Percentiles rank a stretch among this genome's conserved stretches.
phyloP scores from a whole-genome alignment of 2,888 invertebrate species.

The Callyntrura guangdongensis region DNA sequence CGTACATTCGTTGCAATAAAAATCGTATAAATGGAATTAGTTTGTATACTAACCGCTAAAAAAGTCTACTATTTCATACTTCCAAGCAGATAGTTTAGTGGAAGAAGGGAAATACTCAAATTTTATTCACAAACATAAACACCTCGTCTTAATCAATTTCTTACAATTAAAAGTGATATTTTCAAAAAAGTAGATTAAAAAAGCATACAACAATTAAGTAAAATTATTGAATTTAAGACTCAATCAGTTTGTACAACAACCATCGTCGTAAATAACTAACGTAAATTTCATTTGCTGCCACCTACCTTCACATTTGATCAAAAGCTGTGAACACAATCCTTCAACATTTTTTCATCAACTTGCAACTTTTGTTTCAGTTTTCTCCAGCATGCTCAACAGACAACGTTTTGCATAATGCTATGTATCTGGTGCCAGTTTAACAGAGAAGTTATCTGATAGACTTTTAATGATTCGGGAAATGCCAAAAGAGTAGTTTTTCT shows the following conservation, averaged over 20 bases:
- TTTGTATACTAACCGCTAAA: constrained; percentile 51
- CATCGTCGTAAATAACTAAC: too few relatives aligned
- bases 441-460: constrained; percentile 94
- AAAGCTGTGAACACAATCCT: constrained; percentile 95
- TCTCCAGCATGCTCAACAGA: constrained; percentile 95
- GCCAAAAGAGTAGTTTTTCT: constrained; percentile 99
- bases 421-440: constrained; percentile 98
- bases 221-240: too few relatives aligned
- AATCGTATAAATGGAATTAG: not conserved
- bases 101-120: too few relatives aligned
- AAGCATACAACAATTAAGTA: too few relatives aligned
- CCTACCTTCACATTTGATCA: constrained; percentile 94
- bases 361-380: constrained; percentile 95
- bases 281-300: not conserved
- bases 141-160: too few relatives aligned
- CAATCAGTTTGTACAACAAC: constrained; percentile 64
- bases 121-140: too few relatives aligned
- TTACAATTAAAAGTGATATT: too few relatives aligned
- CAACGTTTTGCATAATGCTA: constrained; percentile 98
- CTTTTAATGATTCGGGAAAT: constrained; percentile 99
- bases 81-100: too few relatives aligned
- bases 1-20: not conserved
- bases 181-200: too few relatives aligned
- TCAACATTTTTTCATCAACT: constrained; percentile 93
- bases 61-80: constrained; percentile 66